A percentile compares a stretch with the other conserved stretches of the same genome.
phyloP scores from a whole-genome alignment of 2,113 vertebrate species.

The Ceyx margarethae region DNA sequence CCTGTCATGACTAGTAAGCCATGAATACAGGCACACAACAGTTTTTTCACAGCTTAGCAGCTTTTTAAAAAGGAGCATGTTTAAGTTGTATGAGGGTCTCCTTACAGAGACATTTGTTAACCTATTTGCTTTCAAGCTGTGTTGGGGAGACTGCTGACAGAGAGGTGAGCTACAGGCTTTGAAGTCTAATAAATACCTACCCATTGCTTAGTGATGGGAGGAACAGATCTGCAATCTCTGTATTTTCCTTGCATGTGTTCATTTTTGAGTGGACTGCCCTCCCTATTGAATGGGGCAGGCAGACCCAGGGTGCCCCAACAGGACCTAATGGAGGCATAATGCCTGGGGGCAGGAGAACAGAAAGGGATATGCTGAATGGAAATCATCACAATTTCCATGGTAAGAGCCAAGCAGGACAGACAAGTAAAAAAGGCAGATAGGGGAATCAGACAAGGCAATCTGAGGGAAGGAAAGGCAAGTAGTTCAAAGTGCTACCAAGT shows the following conservation, averaged over 20 bases:
- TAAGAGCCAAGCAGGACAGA: neutral
- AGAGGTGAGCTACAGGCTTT: neutral
- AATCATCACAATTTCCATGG: neutral
- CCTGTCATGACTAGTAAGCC: neutral
- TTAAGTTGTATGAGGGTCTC: neutral
- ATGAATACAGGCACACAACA: neutral
- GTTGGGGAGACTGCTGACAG: neutral
- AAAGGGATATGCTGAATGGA: neutral
- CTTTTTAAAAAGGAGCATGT: neutral
- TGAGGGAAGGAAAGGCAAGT: neutral
- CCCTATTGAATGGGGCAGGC: neutral
- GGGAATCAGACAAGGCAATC: accelerated
- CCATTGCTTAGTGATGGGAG: neutral
- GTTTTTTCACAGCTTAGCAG: neutral
- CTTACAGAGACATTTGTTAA: neutral
- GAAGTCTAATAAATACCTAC: neutral
- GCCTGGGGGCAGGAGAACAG: neutral
- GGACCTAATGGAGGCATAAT: neutral
- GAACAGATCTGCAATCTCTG: neutral
- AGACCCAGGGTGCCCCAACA: neutral
- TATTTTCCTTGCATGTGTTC: neutral
- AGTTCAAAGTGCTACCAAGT: neutral
- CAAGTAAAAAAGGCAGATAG: neutral
- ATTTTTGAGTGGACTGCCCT: neutral
- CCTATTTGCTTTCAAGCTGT: neutral